Conservation (phyloP, 2,113 vertebrate species). For the Ptychochromis oligacanthus region DNA sequence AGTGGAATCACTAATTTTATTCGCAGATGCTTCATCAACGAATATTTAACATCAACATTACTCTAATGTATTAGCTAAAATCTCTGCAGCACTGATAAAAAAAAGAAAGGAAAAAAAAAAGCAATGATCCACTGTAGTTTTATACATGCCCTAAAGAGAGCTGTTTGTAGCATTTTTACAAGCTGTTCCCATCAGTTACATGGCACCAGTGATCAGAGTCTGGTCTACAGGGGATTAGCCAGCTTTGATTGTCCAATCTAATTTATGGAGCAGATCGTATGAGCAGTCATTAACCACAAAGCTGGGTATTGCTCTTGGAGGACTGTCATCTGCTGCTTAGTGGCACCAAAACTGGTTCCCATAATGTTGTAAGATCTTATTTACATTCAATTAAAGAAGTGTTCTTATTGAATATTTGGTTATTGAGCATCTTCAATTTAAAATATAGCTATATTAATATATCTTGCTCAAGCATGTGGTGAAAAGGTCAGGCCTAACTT, state of each 20-base stretch:
- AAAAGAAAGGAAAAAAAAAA: background rate
- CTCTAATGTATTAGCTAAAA: background rate
- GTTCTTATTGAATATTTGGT: background rate
- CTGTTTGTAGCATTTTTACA: background rate
- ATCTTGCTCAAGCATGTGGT: background rate
- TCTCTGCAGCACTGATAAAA: background rate
- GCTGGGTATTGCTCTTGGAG: background rate
- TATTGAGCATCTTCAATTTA: no score
- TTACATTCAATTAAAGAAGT: background rate
- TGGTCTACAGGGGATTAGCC: constrained; percentile 7
- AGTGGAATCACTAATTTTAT: background rate
- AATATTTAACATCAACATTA: background rate
- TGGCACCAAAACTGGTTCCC: background rate
- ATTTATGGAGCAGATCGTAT: constrained; percentile 28
- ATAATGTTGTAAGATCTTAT: background rate
- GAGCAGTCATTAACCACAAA: constrained; percentile 19
- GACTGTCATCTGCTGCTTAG: background rate
- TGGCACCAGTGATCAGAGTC: constrained; percentile 7
- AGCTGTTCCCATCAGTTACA: constrained; percentile 12
- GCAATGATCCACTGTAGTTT: background rate
- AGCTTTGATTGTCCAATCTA: background rate
- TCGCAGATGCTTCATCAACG: background rate
- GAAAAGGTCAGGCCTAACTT: background rate
- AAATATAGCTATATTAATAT: background rate
- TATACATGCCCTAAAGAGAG: background rate